Conservation (phyloP, 2,888 invertebrate genomes). For the Dromius quadrimaculatus region DNA sequence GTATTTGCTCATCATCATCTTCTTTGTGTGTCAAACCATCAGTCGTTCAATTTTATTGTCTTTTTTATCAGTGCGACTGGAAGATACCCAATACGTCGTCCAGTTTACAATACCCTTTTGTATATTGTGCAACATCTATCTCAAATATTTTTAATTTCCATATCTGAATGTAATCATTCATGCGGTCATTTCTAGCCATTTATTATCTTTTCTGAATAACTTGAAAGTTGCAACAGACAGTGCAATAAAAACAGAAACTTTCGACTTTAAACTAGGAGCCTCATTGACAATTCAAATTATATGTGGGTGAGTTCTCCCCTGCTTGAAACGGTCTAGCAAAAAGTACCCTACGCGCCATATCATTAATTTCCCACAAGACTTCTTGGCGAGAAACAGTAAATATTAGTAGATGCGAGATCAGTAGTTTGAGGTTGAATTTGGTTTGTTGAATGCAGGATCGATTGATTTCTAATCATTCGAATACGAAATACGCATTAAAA, state of each 20-base stretch:
- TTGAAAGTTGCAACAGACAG: constrained; percentile 6
- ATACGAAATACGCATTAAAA: too few relatives aligned
- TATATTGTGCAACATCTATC: neutral
- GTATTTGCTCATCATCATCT: too few relatives aligned
- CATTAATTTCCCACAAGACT: constrained; percentile 46
- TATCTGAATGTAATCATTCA: constrained; percentile 5
- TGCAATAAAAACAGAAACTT: constrained; percentile 33
- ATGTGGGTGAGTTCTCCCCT: neutral
- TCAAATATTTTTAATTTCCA: neutral
- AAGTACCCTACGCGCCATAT: constrained; percentile 28
- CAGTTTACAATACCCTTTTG: neutral
- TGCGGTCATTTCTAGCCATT: constrained; percentile 7
- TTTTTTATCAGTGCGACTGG: too few relatives aligned
- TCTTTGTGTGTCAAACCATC: too few relatives aligned
- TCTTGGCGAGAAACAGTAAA: neutral
- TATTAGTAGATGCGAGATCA: too few relatives aligned
- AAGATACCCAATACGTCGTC: too few relatives aligned
- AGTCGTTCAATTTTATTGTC: too few relatives aligned
- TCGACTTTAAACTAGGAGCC: constrained; percentile 35
- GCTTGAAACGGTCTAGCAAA: neutral
- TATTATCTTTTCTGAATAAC: neutral
- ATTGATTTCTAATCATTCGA: too few relatives aligned
- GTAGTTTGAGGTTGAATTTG: neutral
- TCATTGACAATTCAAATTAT: constrained; percentile 46
- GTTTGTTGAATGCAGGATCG: too few relatives aligned